These are phyloP conservation scores for Cinclus cinclus DNA, from an alignment of 2,113 vertebrate species.

Conservation along the genomic window DNA sequence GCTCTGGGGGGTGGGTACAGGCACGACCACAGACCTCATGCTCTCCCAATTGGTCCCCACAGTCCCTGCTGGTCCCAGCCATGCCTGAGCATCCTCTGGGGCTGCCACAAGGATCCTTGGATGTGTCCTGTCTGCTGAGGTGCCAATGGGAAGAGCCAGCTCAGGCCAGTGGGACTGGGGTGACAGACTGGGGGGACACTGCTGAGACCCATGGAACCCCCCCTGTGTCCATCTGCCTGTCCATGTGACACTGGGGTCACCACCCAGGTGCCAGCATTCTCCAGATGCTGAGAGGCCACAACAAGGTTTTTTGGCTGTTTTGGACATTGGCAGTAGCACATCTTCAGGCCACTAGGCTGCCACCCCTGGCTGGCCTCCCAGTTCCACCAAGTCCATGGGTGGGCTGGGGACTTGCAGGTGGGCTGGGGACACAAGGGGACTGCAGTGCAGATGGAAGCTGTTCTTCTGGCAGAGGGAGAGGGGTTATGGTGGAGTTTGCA, in stretches of 20 bases:
- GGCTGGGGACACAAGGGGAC: not conserved
- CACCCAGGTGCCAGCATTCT: accelerated
- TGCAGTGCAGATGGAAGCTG: not conserved
- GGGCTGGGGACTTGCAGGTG: too few species aligned
- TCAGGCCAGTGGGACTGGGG: not conserved
- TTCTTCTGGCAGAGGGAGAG: accelerated
- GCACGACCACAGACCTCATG: accelerated
- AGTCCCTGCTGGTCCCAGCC: not conserved
- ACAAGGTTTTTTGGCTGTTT: not conserved
- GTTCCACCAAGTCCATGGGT: accelerated
- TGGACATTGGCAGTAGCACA: not conserved
- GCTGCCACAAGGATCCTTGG: not conserved
- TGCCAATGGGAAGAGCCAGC: not conserved
- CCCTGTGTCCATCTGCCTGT: not conserved
- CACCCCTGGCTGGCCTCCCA: not conserved
- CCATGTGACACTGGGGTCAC: not conserved
- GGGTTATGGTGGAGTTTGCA: not conserved
- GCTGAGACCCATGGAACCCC: not conserved
- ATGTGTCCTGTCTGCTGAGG: not conserved
- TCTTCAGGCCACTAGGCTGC: not conserved
- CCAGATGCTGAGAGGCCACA: not conserved
- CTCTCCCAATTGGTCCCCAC: not conserved
- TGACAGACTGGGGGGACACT: not conserved
- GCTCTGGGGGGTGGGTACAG: not conserved
- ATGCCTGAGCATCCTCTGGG: not conserved